Percentiles rank a stretch among this genome's conserved stretches.
phyloP scores from a whole-genome alignment of 2,113 vertebrate genomes.

The Gambusia affinis region DNA sequence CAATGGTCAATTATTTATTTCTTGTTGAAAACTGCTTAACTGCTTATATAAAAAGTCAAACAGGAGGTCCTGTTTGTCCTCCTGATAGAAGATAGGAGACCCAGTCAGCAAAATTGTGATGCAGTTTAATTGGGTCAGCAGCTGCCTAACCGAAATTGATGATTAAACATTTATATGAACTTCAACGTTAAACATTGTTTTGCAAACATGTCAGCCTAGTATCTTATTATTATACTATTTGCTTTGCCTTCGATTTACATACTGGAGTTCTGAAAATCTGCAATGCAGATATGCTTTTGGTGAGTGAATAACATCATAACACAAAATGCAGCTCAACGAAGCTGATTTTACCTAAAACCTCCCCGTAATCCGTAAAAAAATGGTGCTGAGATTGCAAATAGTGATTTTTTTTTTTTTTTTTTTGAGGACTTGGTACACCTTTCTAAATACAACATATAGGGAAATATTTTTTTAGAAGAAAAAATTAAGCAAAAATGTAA shows the following conservation, averaged over 20 bases:
- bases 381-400: too few relatives aligned
- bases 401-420: too few relatives aligned
- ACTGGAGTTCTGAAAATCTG: not conserved
- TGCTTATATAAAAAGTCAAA: not conserved
- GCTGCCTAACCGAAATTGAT: slow-evolving; percentile 5
- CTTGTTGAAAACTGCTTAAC: not conserved
- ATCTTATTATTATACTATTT: not conserved
- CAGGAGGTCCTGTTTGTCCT: not conserved
- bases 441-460: too few relatives aligned
- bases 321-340: too few relatives aligned
- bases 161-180: not conserved
- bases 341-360: too few relatives aligned
- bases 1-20: slow-evolving; percentile 16
- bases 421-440: too few relatives aligned
- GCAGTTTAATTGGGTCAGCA: slow-evolving; percentile 9
- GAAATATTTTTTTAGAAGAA: not conserved
- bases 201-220: not conserved
- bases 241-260: not conserved
- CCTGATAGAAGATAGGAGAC: slow-evolving; percentile 2
- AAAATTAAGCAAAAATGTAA: not conserved
- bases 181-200: slow-evolving; percentile 14
- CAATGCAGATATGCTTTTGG: too few relatives aligned
- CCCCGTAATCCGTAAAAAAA: too few relatives aligned
- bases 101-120: not conserved
- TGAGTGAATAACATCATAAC: too few relatives aligned